Evolutionary conservation across 2,797 vertebrate species (phyloP).

Genomic region (Melanotaenia trifasciata): DNA sequence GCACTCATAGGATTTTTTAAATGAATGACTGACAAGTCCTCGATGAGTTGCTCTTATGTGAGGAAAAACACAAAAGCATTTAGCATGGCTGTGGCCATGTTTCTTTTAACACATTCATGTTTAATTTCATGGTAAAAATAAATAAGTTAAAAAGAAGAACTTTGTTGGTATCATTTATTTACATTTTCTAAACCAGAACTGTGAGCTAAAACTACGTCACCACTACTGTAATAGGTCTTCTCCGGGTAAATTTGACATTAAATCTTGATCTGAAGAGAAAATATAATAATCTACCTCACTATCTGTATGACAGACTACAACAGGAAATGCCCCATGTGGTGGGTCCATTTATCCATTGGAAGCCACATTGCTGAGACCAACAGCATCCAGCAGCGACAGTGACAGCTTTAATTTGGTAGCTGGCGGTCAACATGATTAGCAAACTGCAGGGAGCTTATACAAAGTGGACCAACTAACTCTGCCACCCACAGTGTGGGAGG

Average conservation of each 20-base stretch:
- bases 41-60: not conserved
- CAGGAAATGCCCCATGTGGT: slow-evolving; percentile 62
- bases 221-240: not conserved
- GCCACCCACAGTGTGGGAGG: slow-evolving; percentile 53
- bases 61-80: not conserved
- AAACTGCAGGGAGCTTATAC: slow-evolving; percentile 72
- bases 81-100: not conserved
- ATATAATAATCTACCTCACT: slow-evolving; percentile 14
- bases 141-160: not conserved
- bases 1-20: not conserved
- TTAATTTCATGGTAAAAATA: not conserved
- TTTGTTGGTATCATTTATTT: not conserved
- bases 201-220: not conserved
- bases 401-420: slow-evolving; percentile 81
- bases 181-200: not conserved
- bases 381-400: slow-evolving; percentile 67
- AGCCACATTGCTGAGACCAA: slow-evolving; percentile 60
- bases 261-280: slow-evolving; percentile 17
- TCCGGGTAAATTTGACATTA: slow-evolving; percentile 4
- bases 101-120: not conserved
- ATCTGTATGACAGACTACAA: slow-evolving; percentile 53
- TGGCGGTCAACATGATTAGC: slow-evolving; percentile 78
- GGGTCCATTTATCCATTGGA: slow-evolving; percentile 71
- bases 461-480: slow-evolving; percentile 70
- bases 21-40: not conserved